Percentiles rank a stretch among this genome's conserved stretches.
Evolutionary conservation across 2,888 invertebrate species (phyloP).

Genomic region (Tholera decimalis): DNA sequence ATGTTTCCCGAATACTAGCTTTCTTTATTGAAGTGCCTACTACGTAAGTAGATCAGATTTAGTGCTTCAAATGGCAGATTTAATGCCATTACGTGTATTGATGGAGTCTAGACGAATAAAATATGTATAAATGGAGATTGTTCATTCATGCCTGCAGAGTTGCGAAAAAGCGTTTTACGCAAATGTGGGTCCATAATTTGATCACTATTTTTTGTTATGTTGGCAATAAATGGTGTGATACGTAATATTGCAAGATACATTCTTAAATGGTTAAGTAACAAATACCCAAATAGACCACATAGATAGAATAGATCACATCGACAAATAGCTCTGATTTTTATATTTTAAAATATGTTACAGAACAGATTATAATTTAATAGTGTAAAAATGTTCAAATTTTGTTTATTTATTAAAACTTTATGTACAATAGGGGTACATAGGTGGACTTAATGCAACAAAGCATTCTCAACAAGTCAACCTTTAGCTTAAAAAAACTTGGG

Average conservation of each 20-base stretch:
- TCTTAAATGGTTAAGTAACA: background rate
- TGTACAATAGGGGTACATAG: too few species aligned
- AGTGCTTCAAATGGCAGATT: conserved; percentile 18
- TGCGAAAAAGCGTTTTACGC: conserved; percentile 15
- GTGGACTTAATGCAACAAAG: too few species aligned
- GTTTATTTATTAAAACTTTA: too few species aligned
- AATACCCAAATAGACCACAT: too few species aligned
- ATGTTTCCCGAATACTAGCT: conserved; percentile 15
- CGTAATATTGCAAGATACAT: background rate
- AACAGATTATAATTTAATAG: too few species aligned
- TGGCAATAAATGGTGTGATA: conserved; percentile 20
- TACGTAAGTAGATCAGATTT: conserved; percentile 28
- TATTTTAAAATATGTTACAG: background rate
- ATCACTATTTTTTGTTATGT: conserved; percentile 5
- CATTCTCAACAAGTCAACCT: too few species aligned
- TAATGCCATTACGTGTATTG: conserved; percentile 34
- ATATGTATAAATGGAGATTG: conserved; percentile 38
- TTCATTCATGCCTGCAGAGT: conserved; percentile 8
- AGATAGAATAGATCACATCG: too few species aligned
- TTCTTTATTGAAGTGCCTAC: background rate
- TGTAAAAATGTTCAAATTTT: too few species aligned
- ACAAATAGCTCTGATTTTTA: background rate
- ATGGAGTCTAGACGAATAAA: conserved; percentile 52
- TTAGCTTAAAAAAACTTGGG: too few species aligned
- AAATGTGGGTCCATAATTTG: conserved; percentile 16